A percentile compares a stretch with the other conserved stretches of the same genome.
These are phyloP conservation scores for Paedocypris micromegethes DNA, from an alignment of 2,797 vertebrate genomes.

Conservation along the genomic window DNA sequence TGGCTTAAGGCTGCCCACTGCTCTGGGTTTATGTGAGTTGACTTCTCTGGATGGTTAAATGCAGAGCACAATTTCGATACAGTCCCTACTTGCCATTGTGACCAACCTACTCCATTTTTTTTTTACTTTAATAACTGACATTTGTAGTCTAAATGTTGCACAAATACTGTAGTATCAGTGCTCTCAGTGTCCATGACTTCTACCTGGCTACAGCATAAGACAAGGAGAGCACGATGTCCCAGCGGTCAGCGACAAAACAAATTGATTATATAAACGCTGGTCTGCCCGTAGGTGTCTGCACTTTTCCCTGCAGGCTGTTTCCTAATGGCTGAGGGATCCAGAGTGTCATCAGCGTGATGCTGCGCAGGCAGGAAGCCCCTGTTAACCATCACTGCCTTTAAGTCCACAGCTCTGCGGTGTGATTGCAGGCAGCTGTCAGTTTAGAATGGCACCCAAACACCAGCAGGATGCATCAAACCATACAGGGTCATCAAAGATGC, in stretches of 20 bases:
- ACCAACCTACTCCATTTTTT: too few relatives aligned
- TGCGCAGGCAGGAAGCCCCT: constrained; percentile 26
- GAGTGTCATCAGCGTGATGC: constrained; percentile 26
- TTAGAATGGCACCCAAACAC: not conserved
- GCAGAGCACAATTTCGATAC: too few relatives aligned
- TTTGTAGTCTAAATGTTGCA: too few relatives aligned
- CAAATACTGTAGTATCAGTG: too few relatives aligned
- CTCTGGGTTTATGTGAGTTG: too few relatives aligned
- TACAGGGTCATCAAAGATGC: too few relatives aligned
- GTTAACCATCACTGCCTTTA: constrained; percentile 20
- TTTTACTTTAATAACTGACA: too few relatives aligned
- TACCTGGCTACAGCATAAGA: constrained; percentile 47
- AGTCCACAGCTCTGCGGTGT: constrained; percentile 1
- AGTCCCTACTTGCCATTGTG: too few relatives aligned
- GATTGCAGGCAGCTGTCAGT: not conserved
- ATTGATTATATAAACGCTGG: constrained; percentile 64
- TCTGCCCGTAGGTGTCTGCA: constrained; percentile 54
- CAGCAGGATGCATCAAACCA: too few relatives aligned
- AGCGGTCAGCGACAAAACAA: constrained; percentile 56
- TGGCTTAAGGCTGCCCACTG: too few relatives aligned
- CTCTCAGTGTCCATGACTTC: constrained; percentile 43
- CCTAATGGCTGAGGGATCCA: constrained; percentile 39
- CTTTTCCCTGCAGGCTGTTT: constrained; percentile 44
- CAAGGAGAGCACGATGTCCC: constrained; percentile 38
- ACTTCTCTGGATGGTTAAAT: too few relatives aligned